Conservation (phyloP, 2,888 invertebrate species). For the Andrena praecox region DNA sequence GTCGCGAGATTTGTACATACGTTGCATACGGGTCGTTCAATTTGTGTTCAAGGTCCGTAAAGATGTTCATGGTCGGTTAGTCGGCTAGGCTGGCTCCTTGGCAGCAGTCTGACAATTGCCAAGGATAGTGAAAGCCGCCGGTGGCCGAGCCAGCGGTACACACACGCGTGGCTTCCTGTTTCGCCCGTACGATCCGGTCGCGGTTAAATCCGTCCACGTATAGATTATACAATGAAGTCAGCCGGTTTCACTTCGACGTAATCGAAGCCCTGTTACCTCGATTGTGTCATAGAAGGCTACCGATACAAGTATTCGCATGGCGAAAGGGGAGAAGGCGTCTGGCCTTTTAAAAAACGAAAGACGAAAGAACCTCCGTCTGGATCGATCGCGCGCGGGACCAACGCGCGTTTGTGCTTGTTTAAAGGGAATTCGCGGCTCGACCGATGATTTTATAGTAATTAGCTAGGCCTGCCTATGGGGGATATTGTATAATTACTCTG, state of each 20-base stretch:
- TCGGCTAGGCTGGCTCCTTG: neutral
- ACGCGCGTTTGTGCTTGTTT: neutral
- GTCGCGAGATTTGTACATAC: constrained; percentile 13
- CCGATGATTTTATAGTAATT: constrained; percentile 54
- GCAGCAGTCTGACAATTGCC: constrained; percentile 61
- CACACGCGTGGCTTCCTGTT: constrained; percentile 55
- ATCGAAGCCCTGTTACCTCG: constrained; percentile 56
- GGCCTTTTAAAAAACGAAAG: neutral
- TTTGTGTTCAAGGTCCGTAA: constrained; percentile 70
- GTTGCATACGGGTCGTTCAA: constrained; percentile 57
- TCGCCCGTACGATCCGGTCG: constrained; percentile 25
- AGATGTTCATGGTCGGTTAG: constrained; percentile 71
- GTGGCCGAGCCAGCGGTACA: constrained; percentile 20
- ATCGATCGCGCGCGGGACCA: neutral
- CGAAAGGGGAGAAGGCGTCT: constrained; percentile 35
- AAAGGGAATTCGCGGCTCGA: constrained; percentile 17
- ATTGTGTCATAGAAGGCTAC: constrained; percentile 42
- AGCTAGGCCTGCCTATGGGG: constrained; percentile 15
- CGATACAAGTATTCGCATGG: constrained; percentile 26
- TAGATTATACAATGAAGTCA: constrained; percentile 69
- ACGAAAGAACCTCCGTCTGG: neutral
- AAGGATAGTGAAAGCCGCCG: constrained; percentile 75
- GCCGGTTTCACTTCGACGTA: constrained; percentile 77
- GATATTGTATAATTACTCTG: constrained; percentile 48
- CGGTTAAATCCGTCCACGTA: constrained; percentile 54